Conservation (phyloP, 2,797 vertebrate genomes). For the Gymnoscopelus braueri region DNA sequence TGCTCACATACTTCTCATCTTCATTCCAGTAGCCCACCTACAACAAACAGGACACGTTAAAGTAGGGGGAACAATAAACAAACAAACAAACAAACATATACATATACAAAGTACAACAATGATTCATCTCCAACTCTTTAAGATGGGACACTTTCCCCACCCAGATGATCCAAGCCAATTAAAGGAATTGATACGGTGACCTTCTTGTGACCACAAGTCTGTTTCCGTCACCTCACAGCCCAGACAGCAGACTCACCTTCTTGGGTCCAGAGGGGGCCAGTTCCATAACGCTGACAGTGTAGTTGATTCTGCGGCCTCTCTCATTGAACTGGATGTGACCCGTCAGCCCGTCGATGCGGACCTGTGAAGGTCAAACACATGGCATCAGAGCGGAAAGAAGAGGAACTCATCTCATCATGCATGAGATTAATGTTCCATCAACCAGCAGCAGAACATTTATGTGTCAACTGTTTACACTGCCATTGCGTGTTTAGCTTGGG, state of each 20-base stretch:
- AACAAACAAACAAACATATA: background rate
- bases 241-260: constrained; percentile 82
- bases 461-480: background rate
- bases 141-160: too few species aligned
- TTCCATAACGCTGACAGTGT: constrained; percentile 94
- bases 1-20: constrained; percentile 94
- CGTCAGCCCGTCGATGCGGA: constrained; percentile 93
- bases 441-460: too few species aligned
- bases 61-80: background rate
- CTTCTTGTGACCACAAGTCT: too few species aligned
- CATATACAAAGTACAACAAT: too few species aligned
- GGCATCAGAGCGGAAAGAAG: background rate
- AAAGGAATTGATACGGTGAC: too few species aligned
- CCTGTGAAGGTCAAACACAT: constrained; percentile 76
- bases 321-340: constrained; percentile 99
- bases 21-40: constrained; percentile 99
- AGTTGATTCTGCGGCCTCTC: constrained; percentile 96
- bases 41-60: constrained; percentile 2
- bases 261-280: constrained; percentile 92
- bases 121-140: too few species aligned
- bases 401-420: too few species aligned
- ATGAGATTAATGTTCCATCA: too few species aligned
- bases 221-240: background rate
- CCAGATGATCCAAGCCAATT: too few species aligned
- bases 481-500: too few species aligned